phyloP scores from a whole-genome alignment of 2,113 vertebrate genomes.

The Zapus hudsonius region DNA sequence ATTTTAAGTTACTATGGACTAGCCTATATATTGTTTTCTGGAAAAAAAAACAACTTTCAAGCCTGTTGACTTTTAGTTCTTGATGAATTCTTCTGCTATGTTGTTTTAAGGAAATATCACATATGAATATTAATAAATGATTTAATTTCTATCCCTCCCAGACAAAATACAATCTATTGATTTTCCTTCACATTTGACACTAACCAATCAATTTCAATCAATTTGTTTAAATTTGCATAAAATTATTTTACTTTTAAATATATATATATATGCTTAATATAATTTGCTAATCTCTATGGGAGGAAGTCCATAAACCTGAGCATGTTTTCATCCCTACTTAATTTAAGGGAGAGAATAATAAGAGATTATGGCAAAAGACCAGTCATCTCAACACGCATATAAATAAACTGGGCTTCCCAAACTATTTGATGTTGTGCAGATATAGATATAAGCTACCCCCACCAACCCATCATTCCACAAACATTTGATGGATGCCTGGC shows the following conservation, averaged over 20 bases:
- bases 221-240: constrained; percentile 30
- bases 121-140: neutral
- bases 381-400: neutral
- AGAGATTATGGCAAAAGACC: constrained; percentile 2
- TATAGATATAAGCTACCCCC: neutral
- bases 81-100: constrained; percentile 23
- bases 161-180: constrained; percentile 20
- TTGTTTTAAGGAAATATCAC: constrained; percentile 39
- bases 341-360: constrained; percentile 48
- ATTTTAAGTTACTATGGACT: constrained; percentile 5
- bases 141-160: neutral
- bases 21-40: neutral
- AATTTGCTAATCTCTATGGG: constrained; percentile 55
- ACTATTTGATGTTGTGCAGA: neutral
- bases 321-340: constrained; percentile 20
- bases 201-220: neutral
- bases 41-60: constrained; percentile 54
- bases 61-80: constrained; percentile 19
- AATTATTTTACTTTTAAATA: constrained; percentile 32
- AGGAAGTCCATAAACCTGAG: constrained; percentile 49
- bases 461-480: constrained; percentile 2
- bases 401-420: constrained; percentile 31
- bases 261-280: constrained; percentile 60
- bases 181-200: constrained; percentile 36
- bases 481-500: neutral